A percentile compares a stretch with the other conserved stretches of the same genome.
phyloP scores from a whole-genome alignment of 2,797 vertebrate genomes.

The Typhlichthys eigenmanni region DNA sequence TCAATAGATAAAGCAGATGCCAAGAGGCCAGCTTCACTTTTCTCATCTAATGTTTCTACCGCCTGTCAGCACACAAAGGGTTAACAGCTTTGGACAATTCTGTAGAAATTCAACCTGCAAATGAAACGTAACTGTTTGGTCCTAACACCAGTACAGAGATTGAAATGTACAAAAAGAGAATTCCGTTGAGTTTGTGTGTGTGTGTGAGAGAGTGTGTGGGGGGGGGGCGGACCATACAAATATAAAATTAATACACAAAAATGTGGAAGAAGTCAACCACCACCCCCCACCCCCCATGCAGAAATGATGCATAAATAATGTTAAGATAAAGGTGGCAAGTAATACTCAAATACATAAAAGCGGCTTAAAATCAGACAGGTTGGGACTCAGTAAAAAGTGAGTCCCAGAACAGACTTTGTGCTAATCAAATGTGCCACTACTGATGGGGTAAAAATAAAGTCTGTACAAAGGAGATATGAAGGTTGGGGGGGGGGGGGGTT shows the following conservation, averaged over 20 bases:
- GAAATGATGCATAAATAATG: slow-evolving; percentile 57
- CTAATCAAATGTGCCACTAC: slow-evolving; percentile 73
- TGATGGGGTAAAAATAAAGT: slow-evolving; percentile 56
- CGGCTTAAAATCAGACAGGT: slow-evolving; percentile 13
- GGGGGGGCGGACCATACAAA: slow-evolving; percentile 41
- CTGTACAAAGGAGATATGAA: slow-evolving; percentile 55
- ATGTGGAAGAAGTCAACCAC: slow-evolving; percentile 18
- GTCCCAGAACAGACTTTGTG: slow-evolving; percentile 61
- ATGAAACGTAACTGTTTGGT: not conserved
- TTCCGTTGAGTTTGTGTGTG: not conserved
- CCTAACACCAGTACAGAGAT: too few species aligned
- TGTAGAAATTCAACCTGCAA: not conserved
- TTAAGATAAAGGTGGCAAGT: slow-evolving; percentile 56
- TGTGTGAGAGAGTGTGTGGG: not conserved
- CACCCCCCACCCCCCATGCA: slow-evolving; percentile 17
- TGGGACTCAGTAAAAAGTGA: slow-evolving; percentile 38
- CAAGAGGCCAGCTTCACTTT: too few species aligned
- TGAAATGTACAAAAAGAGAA: not conserved
- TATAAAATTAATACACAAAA: slow-evolving; percentile 47
- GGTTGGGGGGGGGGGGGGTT: not conserved
- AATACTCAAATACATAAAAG: slow-evolving; percentile 46
- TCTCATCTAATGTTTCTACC: too few species aligned
- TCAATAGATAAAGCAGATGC: too few species aligned
- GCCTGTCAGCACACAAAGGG: too few species aligned
- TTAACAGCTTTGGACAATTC: too few species aligned